Evolutionary conservation across 1,140 invertebrate genomes (phyloP), one percentile per base, ranked within the genome.

Genomic region (Zaprionus inermis): DNA sequence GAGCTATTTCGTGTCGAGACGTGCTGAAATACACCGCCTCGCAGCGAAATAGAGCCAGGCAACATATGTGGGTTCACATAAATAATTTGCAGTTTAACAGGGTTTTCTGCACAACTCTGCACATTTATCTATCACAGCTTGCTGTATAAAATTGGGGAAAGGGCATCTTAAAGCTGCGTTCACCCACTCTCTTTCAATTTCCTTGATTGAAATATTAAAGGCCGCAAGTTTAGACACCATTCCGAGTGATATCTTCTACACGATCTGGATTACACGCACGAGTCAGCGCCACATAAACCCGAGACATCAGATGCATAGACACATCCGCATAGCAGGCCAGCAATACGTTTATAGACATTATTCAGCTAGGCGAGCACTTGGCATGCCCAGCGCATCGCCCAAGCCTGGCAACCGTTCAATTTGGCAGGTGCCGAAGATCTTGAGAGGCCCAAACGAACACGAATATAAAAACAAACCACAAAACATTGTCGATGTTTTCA

Each of bases 381-480:
- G 11, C 51, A 86, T 85, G 78, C 68, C 52, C 9, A 34, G 24
- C 70, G 57, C 78, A 88, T 74, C 59, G 24, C 32, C 9, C 16
- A 3, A 63, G 51, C 65, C 67, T 81, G 73, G 77, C 65, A 70
- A 41, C 46, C 6, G 52, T 65, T 68, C 52, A 68, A 20, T 79
- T 81, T 82, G 82, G 83, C 76, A 82, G 72, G 65, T 81, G 79
- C 71, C 68, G 36, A 55, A 60, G 58, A 68, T 78, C 34, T 58
- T 44, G 18, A 46, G 30, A 34, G 52, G 14, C 58, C 58, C 7
- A 30, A 44, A 46, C 55, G 36, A 30, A 63, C 32, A 41, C 28
- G 16, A 46, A 64, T 65, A 38, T 30, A 28, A 58, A 67, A 59
- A 61, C 41, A 63, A 70, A 61, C 24, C 7, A 44, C 6, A 64